A percentile compares a stretch with the other conserved stretches of the same genome.
These are phyloP conservation scores for Molossus molossus DNA, from an alignment of 2,797 vertebrate species.

Conservation along the genomic window DNA sequence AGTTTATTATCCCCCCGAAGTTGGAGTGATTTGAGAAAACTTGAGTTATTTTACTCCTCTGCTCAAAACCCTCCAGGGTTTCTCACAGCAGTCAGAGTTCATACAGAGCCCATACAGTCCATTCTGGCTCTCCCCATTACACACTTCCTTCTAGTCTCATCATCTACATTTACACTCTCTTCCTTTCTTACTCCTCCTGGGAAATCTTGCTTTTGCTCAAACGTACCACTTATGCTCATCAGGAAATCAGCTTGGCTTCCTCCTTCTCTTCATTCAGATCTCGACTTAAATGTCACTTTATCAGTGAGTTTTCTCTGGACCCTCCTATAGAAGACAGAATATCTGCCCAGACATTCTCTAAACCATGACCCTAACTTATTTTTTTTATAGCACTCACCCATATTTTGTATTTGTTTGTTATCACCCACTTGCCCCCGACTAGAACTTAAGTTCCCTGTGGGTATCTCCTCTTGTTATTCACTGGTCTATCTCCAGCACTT, in stretches of 20 bases:
- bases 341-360: background rate
- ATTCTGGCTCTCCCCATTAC: background rate
- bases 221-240: background rate
- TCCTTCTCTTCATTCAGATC: background rate
- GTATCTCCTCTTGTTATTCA: background rate
- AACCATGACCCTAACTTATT: background rate
- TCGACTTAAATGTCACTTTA: background rate
- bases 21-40: background rate
- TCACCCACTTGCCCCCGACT: background rate
- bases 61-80: too few species aligned
- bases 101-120: background rate
- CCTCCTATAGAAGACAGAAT: background rate
- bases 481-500: background rate
- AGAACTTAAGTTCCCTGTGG: background rate
- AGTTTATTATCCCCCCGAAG: background rate
- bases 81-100: background rate
- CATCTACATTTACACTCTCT: background rate
- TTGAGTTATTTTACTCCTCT: background rate
- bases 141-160: background rate
- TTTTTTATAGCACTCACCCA: background rate
- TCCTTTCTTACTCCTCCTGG: background rate
- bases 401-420: slow-evolving; percentile 28
- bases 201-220: slow-evolving; percentile 6
- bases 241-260: background rate
- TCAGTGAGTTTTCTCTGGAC: background rate